A percentile compares a stretch with the other conserved stretches of the same genome.
Conservation (phyloP, 1,140 invertebrate species). For the Scaptomyza graminum region DNA sequence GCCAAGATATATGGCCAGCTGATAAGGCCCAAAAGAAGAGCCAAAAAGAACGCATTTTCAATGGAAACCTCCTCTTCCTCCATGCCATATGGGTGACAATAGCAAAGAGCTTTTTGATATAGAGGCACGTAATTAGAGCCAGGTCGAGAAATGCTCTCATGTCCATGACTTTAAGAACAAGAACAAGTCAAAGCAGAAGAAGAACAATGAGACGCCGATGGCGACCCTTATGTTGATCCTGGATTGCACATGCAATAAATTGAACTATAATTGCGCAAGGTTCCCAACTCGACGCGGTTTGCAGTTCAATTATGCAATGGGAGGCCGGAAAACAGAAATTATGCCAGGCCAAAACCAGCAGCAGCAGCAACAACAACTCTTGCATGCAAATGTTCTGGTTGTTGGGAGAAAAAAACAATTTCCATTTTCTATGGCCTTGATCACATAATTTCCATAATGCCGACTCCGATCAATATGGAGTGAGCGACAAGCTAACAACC, state of each 20-base stretch:
- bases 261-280: slow-evolving; percentile 72
- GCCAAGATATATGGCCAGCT: slow-evolving; percentile 41
- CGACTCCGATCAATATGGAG: slow-evolving; percentile 76
- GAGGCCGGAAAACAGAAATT: slow-evolving; percentile 41
- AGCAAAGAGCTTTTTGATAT: slow-evolving; percentile 21
- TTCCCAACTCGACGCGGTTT: not conserved
- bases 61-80: too few species aligned
- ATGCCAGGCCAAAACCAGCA: slow-evolving; percentile 24
- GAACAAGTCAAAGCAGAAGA: slow-evolving; percentile 3
- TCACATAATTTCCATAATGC: slow-evolving; percentile 82
- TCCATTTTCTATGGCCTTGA: slow-evolving; percentile 82
- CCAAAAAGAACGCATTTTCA: slow-evolving; percentile 8
- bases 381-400: slow-evolving; percentile 53
- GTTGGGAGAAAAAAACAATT: slow-evolving; percentile 64
- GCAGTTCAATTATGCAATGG: slow-evolving; percentile 53
- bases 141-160: slow-evolving; percentile 10
- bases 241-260: slow-evolving; percentile 63
- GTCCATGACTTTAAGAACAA: not conserved
- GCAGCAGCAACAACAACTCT: slow-evolving; percentile 8
- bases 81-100: slow-evolving; percentile 37
- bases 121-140: slow-evolving; percentile 40
- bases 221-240: slow-evolving; percentile 1
- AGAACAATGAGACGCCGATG: slow-evolving; percentile 31
- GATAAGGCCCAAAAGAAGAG: slow-evolving; percentile 26
- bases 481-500: slow-evolving; percentile 75